A percentile compares a stretch with the other conserved stretches of the same genome.
These are phyloP conservation scores for Porphyrio hochstetteri DNA, from an alignment of 2,113 vertebrate species.

Conservation along the genomic window DNA sequence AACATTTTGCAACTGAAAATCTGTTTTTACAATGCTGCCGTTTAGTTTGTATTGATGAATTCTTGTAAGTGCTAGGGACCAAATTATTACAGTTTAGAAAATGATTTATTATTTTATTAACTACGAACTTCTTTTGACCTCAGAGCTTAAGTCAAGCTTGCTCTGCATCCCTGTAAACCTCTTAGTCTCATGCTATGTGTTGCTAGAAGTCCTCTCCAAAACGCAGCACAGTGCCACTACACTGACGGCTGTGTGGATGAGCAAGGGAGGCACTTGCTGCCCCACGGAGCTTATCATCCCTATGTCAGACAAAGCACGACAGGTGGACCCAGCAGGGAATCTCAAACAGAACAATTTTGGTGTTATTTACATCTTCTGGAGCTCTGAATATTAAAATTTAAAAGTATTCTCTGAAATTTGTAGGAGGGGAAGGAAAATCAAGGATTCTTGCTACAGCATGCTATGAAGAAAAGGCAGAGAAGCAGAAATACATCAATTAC, in stretches of 20 bases:
- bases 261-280: not conserved
- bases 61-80: not conserved
- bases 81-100: not conserved
- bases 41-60: not conserved
- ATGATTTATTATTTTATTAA: not conserved
- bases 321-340: constrained; percentile 9
- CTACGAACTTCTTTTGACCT: not conserved
- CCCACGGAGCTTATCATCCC: not conserved
- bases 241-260: not conserved
- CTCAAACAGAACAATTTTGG: not conserved
- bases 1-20: not conserved
- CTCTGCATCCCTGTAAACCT: not conserved
- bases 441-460: not conserved
- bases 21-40: not conserved
- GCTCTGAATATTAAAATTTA: not conserved
- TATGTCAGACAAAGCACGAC: not conserved
- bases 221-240: not conserved
- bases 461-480: not conserved
- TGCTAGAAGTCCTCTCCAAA: not conserved
- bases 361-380: not conserved
- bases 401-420: not conserved
- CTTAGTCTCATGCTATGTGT: fast-evolving
- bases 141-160: not conserved
- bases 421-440: not conserved
- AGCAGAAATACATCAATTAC: not conserved